Conservation (phyloP, 2,888 invertebrate species). For the Brassicogethes aeneus region DNA sequence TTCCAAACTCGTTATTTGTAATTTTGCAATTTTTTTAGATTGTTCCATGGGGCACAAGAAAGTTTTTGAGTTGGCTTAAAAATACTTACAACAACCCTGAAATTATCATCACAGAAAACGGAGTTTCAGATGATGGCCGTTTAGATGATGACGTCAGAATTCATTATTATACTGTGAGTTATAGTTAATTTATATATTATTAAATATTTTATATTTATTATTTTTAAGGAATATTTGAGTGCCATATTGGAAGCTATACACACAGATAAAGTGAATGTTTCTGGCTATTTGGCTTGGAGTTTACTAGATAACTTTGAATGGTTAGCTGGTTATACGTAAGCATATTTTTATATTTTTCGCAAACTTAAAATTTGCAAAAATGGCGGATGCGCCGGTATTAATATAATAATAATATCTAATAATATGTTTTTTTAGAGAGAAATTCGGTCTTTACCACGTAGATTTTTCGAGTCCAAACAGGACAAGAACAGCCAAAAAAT, state of each 20-base stretch:
- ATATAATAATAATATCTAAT: too few species aligned
- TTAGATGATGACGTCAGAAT: slow-evolving; percentile 43
- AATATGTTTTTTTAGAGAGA: slow-evolving; percentile 45
- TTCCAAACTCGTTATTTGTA: too few species aligned
- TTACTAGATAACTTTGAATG: background rate
- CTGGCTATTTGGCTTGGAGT: background rate
- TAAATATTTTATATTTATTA: too few species aligned
- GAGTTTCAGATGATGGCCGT: slow-evolving; percentile 43
- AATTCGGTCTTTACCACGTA: slow-evolving; percentile 58
- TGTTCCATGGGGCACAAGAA: slow-evolving; percentile 50
- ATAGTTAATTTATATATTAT: too few species aligned
- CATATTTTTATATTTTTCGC: too few species aligned
- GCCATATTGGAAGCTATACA: background rate
- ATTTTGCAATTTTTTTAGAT: too few species aligned
- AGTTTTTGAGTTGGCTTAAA: slow-evolving; percentile 43
- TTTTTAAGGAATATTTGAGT: background rate
- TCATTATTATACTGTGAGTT: slow-evolving; percentile 19
- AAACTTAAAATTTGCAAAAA: too few species aligned
- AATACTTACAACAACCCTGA: slow-evolving; percentile 41
- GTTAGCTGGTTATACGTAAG: background rate
- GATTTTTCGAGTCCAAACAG: slow-evolving; percentile 50
- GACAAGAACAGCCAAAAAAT: slow-evolving; percentile 53
- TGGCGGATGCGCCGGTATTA: background rate
- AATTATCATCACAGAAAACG: slow-evolving; percentile 51
- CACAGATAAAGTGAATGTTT: background rate